Conservation (phyloP, 2,797 vertebrate genomes). For the Etheostoma perlongum region DNA sequence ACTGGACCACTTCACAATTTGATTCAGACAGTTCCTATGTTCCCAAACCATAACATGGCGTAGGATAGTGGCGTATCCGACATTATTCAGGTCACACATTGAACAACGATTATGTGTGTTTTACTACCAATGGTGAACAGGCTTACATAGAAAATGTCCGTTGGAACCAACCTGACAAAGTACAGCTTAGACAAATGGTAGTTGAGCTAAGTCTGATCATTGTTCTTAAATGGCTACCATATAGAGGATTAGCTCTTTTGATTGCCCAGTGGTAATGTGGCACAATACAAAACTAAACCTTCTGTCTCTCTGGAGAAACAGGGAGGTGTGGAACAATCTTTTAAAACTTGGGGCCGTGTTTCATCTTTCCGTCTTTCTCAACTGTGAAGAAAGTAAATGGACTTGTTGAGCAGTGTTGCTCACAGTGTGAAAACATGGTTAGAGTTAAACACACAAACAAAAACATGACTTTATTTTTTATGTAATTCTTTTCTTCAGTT, state of each 20-base stretch:
- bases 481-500: neutral
- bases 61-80: no score
- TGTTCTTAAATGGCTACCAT: neutral
- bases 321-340: neutral
- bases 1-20: no score
- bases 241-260: neutral
- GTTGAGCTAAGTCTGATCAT: neutral
- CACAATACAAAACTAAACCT: neutral
- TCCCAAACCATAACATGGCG: no score
- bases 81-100: no score
- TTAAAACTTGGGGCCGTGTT: neutral
- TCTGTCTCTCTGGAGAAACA: neutral
- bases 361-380: neutral
- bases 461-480: conserved; percentile 6
- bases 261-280: neutral
- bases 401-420: neutral
- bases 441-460: conserved; percentile 10
- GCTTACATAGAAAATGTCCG: no score
- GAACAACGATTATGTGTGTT: no score
- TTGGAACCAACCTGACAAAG: neutral
- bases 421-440: neutral
- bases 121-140: no score
- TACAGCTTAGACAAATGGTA: neutral
- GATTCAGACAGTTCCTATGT: no score
- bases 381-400: neutral